Conservation (phyloP, 1,140 invertebrate genomes). For the Drosophila mojavensis region DNA sequence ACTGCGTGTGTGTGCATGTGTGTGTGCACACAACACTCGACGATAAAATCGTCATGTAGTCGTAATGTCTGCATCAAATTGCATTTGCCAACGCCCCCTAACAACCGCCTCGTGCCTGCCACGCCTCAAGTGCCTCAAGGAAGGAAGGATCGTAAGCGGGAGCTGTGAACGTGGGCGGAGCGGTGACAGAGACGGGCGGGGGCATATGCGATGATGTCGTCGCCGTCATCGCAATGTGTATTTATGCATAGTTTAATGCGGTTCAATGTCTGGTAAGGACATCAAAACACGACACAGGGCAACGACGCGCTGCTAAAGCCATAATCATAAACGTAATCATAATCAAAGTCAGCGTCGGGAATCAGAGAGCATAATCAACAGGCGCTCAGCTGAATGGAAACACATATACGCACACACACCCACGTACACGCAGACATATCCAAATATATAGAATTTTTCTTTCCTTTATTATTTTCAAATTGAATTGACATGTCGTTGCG, state of each 20-base stretch:
- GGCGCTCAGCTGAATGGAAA: slow-evolving; percentile 30
- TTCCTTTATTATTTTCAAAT: slow-evolving; percentile 77
- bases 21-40: slow-evolving; percentile 72
- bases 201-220: slow-evolving; percentile 63
- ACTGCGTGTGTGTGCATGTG: slow-evolving; percentile 1
- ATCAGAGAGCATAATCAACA: slow-evolving; percentile 61
- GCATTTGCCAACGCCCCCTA: slow-evolving; percentile 61
- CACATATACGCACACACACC: not conserved
- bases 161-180: no score
- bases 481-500: slow-evolving; percentile 75
- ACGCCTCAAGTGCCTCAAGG: slow-evolving; percentile 48
- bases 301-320: slow-evolving; percentile 56
- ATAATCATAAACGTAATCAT: slow-evolving; percentile 72
- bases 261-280: slow-evolving; percentile 81
- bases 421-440: not conserved
- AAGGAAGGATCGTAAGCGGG: not conserved
- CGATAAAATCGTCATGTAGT: slow-evolving; percentile 82
- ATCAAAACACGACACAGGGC: slow-evolving; percentile 72
- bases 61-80: slow-evolving; percentile 81
- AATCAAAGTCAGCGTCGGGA: slow-evolving; percentile 42
- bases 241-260: slow-evolving; percentile 82
- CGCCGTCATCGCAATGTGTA: slow-evolving; percentile 72
- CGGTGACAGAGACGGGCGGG: not conserved
- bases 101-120: not conserved
- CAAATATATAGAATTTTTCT: slow-evolving; percentile 5